These are phyloP conservation scores for Itoplectis maculator DNA, from an alignment of 2,888 invertebrate species.

Conservation along the genomic window DNA sequence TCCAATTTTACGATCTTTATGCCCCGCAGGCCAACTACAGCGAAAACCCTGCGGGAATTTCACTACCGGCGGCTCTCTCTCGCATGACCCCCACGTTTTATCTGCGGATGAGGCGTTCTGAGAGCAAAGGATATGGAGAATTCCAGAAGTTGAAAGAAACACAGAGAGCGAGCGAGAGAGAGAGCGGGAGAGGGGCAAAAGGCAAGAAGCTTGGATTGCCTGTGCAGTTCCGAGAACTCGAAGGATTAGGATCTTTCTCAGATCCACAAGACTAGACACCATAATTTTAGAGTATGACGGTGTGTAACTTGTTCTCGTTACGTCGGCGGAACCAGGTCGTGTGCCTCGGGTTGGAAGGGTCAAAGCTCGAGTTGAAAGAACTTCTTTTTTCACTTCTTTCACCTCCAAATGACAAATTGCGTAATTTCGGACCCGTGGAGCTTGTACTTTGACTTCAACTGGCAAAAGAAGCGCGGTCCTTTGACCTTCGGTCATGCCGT, in stretches of 20 bases:
- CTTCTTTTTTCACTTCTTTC: not conserved
- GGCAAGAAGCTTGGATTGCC: not conserved
- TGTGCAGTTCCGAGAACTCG: not conserved
- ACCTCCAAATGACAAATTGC: not conserved
- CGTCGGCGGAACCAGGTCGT: not conserved
- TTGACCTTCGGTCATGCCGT: not conserved
- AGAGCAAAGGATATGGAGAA: not conserved
- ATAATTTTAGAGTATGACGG: not conserved
- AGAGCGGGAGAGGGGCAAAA: not conserved
- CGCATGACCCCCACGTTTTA: conserved; percentile 40
- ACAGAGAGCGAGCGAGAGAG: too few relatives aligned
- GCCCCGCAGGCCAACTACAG: not conserved
- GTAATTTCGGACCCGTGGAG: not conserved
- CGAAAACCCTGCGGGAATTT: conserved; percentile 17
- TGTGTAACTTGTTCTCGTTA: not conserved
- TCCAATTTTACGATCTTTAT: conserved; percentile 54
- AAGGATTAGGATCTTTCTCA: not conserved
- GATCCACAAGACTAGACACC: not conserved
- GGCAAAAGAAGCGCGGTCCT: not conserved
- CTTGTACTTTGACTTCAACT: not conserved
- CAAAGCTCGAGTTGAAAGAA: not conserved
- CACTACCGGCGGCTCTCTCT: conserved; percentile 8
- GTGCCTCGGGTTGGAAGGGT: not conserved
- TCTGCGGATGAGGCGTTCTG: not conserved
- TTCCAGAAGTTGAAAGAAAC: not conserved